phyloP scores from a whole-genome alignment of 2,113 vertebrate genomes.

The Notechis scutatus region DNA sequence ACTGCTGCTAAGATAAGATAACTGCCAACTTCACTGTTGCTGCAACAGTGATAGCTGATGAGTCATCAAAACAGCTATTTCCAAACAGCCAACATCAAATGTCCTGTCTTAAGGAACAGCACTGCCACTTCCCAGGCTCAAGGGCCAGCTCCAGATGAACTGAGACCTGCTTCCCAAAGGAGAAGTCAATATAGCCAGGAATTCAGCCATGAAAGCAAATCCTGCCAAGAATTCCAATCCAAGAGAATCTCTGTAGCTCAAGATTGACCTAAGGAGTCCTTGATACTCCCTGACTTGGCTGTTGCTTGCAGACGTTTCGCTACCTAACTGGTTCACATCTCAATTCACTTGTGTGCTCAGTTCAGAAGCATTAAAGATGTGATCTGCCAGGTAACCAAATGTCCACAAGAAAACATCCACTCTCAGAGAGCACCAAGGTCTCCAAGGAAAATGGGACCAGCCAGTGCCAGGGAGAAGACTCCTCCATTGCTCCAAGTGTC shows the following conservation, averaged over 20 bases:
- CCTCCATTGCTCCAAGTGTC: no score
- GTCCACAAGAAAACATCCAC: not conserved
- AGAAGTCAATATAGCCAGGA: not conserved
- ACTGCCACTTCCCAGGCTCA: not conserved
- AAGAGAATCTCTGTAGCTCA: not conserved
- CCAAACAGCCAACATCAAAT: no score
- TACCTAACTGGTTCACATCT: not conserved
- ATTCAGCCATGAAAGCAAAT: not conserved
- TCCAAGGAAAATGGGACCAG: not conserved
- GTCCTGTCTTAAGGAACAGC: not conserved
- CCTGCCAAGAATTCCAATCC: not conserved
- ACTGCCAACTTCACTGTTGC: not conserved
- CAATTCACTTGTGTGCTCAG: not conserved
- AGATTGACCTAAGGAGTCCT: not conserved
- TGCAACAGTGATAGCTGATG: not conserved
- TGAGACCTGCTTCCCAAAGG: not conserved
- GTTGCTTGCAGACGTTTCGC: not conserved
- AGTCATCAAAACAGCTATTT: not conserved
- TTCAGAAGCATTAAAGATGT: not conserved
- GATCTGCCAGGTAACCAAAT: not conserved
- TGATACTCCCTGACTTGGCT: not conserved
- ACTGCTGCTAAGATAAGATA: not conserved
- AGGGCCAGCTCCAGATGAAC: not conserved
- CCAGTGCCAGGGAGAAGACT: not conserved
- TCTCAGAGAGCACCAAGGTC: not conserved